These are phyloP conservation scores for Callinectes sapidus DNA, from an alignment of 2,888 invertebrate genomes.

Conservation along the genomic window DNA sequence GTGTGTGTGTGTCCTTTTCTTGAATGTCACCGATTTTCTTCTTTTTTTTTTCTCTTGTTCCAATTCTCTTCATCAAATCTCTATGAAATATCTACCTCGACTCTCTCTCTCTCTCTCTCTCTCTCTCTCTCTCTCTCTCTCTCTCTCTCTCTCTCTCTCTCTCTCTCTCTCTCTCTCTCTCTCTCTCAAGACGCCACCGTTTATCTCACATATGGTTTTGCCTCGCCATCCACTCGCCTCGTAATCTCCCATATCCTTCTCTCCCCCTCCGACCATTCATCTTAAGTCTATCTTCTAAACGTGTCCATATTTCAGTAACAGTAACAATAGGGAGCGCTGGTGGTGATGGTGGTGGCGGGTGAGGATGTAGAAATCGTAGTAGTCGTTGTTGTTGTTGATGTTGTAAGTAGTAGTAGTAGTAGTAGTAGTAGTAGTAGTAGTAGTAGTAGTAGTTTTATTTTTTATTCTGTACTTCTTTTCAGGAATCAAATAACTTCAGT, in stretches of 20 bases:
- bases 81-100: not conserved
- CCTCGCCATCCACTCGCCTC: not conserved
- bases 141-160: conserved; percentile 50
- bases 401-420: not conserved
- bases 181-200: not conserved
- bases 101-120: not conserved
- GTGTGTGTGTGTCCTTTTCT: not conserved
- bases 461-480: not conserved
- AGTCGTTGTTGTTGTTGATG: not conserved
- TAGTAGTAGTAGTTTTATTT: not conserved
- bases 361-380: not conserved
- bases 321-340: not conserved
- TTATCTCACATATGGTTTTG: not conserved
- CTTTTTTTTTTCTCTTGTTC: not conserved
- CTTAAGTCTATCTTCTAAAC: not conserved
- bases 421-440: not conserved
- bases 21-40: not conserved
- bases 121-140: conserved; percentile 41
- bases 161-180: conserved; percentile 39
- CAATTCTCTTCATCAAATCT: not conserved
- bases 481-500: too few relatives aligned
- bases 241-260: conserved; percentile 27
- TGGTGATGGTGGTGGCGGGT: not conserved
- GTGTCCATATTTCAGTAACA: not conserved
- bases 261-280: conserved; percentile 29